A percentile compares a stretch with the other conserved stretches of the same genome.
Evolutionary conservation across 2,888 invertebrate species (phyloP).

Genomic region (Diplolepis rosae): DNA sequence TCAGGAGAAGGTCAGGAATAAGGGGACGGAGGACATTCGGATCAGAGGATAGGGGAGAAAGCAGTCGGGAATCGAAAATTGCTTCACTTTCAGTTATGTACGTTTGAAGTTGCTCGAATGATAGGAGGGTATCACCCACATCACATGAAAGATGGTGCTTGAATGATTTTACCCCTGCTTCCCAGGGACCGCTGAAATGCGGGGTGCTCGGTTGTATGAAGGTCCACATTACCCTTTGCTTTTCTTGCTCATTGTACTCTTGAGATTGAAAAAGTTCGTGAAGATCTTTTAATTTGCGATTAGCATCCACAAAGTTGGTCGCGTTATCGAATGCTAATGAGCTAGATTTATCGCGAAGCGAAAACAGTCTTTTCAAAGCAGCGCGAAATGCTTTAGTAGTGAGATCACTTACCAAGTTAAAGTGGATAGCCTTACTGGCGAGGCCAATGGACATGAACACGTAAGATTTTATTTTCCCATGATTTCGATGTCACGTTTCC

Average conservation of each 20-base stretch:
- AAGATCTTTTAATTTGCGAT: slow-evolving; percentile 20
- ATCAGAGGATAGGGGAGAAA: slow-evolving; percentile 44
- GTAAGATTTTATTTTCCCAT: slow-evolving; percentile 39
- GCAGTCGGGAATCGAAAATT: slow-evolving; percentile 47
- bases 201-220: too few relatives aligned
- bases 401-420: slow-evolving; percentile 47
- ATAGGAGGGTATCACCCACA: too few relatives aligned
- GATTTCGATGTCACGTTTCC: not conserved
- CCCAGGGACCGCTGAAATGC: too few relatives aligned
- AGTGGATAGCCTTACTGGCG: slow-evolving; percentile 46
- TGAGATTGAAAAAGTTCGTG: not conserved
- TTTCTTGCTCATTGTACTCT: too few relatives aligned
- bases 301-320: slow-evolving; percentile 40
- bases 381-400: slow-evolving; percentile 39
- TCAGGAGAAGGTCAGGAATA: too few relatives aligned
- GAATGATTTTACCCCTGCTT: too few relatives aligned
- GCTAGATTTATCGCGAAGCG: slow-evolving; percentile 35
- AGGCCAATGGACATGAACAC: slow-evolving; percentile 48
- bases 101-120: not conserved
- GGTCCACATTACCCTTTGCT: not conserved
- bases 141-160: too few relatives aligned
- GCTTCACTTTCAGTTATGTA: slow-evolving; percentile 43
- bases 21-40: slow-evolving; percentile 46
- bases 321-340: slow-evolving; percentile 32
- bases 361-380: slow-evolving; percentile 38